Evolutionary conservation across 2,888 invertebrate species (phyloP).

Genomic region (Notocelia uddmanniana): DNA sequence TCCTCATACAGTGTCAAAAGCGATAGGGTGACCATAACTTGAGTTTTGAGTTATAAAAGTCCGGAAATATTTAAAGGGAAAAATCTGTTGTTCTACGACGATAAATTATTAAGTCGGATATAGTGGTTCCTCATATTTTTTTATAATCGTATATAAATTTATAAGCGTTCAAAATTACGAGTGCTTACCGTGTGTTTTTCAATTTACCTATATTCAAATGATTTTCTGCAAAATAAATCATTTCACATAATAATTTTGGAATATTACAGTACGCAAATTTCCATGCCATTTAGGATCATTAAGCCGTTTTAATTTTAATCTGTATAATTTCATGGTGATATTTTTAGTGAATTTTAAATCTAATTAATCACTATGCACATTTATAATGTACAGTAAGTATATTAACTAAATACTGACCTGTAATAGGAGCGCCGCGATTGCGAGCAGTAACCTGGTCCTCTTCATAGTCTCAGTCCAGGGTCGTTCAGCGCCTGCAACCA

Average conservation of each 20-base stretch:
- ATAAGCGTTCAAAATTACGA: neutral
- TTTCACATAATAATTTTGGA: neutral
- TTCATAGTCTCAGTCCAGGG: slow-evolving; percentile 80
- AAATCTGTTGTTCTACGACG: too few relatives aligned
- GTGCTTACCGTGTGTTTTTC: neutral
- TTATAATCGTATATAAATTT: too few relatives aligned
- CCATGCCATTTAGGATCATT: neutral
- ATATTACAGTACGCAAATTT: neutral
- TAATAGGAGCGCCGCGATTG: slow-evolving; percentile 79
- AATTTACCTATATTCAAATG: too few relatives aligned
- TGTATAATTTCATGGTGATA: neutral
- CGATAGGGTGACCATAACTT: too few relatives aligned
- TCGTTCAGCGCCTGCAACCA: slow-evolving; percentile 79
- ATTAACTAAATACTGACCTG: slow-evolving; percentile 65
- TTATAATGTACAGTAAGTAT: neutral
- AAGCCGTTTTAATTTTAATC: neutral
- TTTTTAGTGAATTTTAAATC: neutral
- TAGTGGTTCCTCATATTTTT: too few relatives aligned
- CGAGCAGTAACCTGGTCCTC: slow-evolving; percentile 81
- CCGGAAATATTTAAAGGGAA: too few relatives aligned
- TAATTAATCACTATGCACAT: too few relatives aligned
- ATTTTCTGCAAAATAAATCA: too few relatives aligned
- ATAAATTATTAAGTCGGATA: too few relatives aligned
- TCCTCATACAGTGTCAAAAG: too few relatives aligned
- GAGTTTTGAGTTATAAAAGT: too few relatives aligned